These are phyloP conservation scores for Gopherus evgoodei DNA, from an alignment of 2,113 vertebrate genomes.

Conservation along the genomic window DNA sequence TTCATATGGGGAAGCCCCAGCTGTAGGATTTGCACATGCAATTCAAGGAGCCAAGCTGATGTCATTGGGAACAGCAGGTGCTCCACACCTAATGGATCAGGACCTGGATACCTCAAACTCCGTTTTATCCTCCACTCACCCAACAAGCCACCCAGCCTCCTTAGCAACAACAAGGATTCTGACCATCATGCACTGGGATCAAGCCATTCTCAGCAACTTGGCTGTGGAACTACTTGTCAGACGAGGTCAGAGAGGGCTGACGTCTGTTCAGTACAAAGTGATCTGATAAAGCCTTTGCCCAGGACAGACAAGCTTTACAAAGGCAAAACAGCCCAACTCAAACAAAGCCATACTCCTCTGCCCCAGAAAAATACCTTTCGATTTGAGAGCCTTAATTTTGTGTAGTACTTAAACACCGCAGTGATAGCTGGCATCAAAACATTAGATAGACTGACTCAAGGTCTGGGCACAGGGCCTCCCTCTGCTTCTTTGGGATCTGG, in stretches of 20 bases:
- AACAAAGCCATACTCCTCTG: not conserved
- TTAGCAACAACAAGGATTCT: not conserved
- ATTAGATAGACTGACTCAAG: not conserved
- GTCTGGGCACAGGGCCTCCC: not conserved
- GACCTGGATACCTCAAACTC: not conserved
- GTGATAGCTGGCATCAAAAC: not conserved
- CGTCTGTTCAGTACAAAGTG: not conserved
- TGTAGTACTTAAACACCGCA: not conserved
- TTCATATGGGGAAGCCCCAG: not conserved
- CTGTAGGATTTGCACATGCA: not conserved
- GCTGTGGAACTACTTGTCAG: not conserved
- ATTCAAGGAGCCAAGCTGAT: not conserved
- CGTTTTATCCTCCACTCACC: not conserved
- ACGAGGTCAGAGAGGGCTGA: not conserved
- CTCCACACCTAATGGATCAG: not conserved
- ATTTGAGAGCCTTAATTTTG: not conserved
- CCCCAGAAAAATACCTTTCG: not conserved
- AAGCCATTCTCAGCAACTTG: not conserved
- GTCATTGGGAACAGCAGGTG: not conserved
- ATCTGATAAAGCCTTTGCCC: not conserved
- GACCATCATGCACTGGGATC: not conserved
- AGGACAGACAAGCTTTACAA: not conserved
- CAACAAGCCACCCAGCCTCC: not conserved
- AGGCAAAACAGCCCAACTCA: not conserved
- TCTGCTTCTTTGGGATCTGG: not conserved